Base-by-base conservation (phyloP, 2,888 invertebrate genomes). In the Erebia ligea region DNA sequence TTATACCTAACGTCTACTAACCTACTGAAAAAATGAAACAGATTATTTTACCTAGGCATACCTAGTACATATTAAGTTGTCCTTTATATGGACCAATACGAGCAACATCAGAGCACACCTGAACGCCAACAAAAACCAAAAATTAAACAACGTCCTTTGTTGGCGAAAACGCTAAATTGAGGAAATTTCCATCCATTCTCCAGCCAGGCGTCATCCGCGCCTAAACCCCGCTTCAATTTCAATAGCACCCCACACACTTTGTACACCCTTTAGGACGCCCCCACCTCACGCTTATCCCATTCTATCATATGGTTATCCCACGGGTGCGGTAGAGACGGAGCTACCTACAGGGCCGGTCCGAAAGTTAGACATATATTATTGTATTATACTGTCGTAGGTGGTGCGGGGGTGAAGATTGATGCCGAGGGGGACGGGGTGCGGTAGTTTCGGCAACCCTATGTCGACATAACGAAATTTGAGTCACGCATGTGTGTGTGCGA, bases 111-210 rank as follows among this genome's bases (percentile, higher is more conserved):
- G 77, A 80, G 80, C 83, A 84, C 87, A 88, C 88, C 90, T 89
- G 86, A 86, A 86, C 82, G 85, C 83, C 75, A 84, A 84, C 90
- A 87, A 90, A 90, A 91, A 89, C 89, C 91, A 91, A 93, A 92
- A 92, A 93, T 92, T 92, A 92, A 92, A 92, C 92, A 92, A 86
- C 86, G 86, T 88, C 88, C 90, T 91, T 93, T 93, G 93, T 93
- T 91, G 91, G 89, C 86, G 91, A 92, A 91, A 92, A 92, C 91
- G 92, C 89, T 91, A 92, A 93, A 93, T 93, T 93, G 92, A 92
- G 93, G 92, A 93, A 93, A 92, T 92, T 92, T 92, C 91, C 93
- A 93, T 93, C 92, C 92, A 92, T 93, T 93, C 93, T 92, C 91
- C 88, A 90, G 86, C 89, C 92, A 88, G 89, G 91, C 93, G 92